Evolutionary conservation across 2,797 vertebrate genomes (phyloP), one percentile per base, ranked within the genome.

Genomic region (Tangara arthus): DNA sequence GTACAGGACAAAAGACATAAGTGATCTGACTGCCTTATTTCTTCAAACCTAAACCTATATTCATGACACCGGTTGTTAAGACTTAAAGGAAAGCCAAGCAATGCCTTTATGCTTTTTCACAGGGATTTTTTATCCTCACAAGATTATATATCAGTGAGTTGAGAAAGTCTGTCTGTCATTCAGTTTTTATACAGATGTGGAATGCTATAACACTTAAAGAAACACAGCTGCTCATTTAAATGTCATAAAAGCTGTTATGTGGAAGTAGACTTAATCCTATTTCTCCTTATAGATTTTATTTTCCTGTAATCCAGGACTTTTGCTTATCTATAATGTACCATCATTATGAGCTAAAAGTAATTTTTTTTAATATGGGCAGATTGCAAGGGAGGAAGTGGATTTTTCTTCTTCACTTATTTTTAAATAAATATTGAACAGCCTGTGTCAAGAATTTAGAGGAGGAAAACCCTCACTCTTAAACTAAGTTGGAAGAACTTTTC

Each of bases 401-500:
- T 90, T 87, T 90, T 90, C 83, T 89, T 86, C 82, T 81, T 94
- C 63, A 22, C 10, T 94, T 94, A 59, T 65, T 81, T 97, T 89
- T 37, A 85, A 96, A 85, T 82, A 95, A 93, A 82, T 95, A 52
- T 72, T 57, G 70, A 95, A 91, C 79, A 84, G 37, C 47, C 35
- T 32, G 14, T 71, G 50, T 90, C 79, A 94, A 82, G 84, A 96
- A 93, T 94, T 89, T 85, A 75, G 84, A 78, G 24, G 3, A 18
- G 26, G 26, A 86, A 95, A 66, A 27, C n/a, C 44, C 42, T 86
- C 66, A 17, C 39, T 85, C 39, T 95, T 66, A 80, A 80, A n/a
- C 30, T 79, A 78, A 65, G 47, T 82, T 87, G 92, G 80, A 91
- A 69, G 64, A 73, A 81, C 95, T 95, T 90, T 96, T 87, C 60